These are phyloP conservation scores for Corythucha ciliata DNA, from an alignment of 2,888 invertebrate species.

Conservation along the genomic window DNA sequence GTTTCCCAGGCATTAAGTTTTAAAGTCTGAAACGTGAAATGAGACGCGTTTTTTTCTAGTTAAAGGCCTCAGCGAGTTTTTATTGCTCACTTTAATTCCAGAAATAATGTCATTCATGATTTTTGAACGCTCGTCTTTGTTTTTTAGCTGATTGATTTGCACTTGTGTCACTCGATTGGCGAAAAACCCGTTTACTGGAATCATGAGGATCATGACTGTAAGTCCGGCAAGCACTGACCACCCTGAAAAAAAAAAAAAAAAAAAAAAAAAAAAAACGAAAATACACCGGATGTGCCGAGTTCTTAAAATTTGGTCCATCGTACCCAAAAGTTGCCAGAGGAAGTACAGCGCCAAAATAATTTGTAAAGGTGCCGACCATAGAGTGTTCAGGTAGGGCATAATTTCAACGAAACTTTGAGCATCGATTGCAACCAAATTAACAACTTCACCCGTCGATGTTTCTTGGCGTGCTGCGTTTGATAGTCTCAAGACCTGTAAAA, in stretches of 20 bases:
- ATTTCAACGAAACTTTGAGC: slow-evolving; percentile 44
- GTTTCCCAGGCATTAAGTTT: slow-evolving; percentile 56
- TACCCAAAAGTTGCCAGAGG: slow-evolving; percentile 42
- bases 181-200: slow-evolving; percentile 46
- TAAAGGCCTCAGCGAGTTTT: too few species aligned
- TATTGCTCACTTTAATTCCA: slow-evolving; percentile 45
- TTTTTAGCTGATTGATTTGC: slow-evolving; percentile 46
- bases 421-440: slow-evolving; percentile 46
- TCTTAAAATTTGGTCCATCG: slow-evolving; percentile 7
- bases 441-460: slow-evolving; percentile 45
- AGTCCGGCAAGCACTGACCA: slow-evolving; percentile 52
- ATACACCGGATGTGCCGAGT: too few species aligned
- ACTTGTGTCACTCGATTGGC: slow-evolving; percentile 43
- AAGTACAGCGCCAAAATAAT: slow-evolving; percentile 47
- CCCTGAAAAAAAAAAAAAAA: slow-evolving; percentile 41
- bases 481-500: slow-evolving; percentile 39
- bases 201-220: slow-evolving; percentile 45
- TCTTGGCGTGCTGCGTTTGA: slow-evolving; percentile 41
- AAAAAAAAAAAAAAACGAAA: not conserved
- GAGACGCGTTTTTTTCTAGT: not conserved
- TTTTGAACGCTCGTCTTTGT: slow-evolving; percentile 49
- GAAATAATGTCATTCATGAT: slow-evolving; percentile 50
- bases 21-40: slow-evolving; percentile 42
- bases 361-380: slow-evolving; percentile 47
- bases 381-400: slow-evolving; percentile 42